Percentiles rank a stretch among this genome's conserved stretches.
phyloP scores from a whole-genome alignment of 2,888 invertebrate species.

The Ophion ventricosus region DNA sequence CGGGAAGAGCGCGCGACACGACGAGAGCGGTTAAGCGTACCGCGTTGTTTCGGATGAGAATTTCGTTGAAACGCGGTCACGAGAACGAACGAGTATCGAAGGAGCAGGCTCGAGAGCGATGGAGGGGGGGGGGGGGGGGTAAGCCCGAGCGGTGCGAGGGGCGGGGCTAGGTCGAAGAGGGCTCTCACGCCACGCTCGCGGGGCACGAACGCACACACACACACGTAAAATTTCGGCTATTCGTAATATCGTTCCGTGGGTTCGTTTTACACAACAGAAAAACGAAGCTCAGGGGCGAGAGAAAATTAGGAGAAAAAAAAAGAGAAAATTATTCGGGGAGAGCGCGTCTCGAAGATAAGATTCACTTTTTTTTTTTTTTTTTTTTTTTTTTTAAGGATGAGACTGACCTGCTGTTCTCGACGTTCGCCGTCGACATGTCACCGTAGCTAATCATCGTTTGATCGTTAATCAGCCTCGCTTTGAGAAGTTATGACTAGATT shows the following conservation, averaged over 20 bases:
- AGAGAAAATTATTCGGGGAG: neutral
- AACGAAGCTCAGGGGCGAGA: neutral
- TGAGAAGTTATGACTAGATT: constrained; percentile 7
- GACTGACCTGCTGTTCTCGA: constrained; percentile 69
- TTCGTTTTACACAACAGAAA: neutral
- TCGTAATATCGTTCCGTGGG: neutral
- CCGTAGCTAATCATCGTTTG: constrained; percentile 69
- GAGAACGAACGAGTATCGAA: constrained; percentile 41
- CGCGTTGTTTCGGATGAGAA: constrained; percentile 35
- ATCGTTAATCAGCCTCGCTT: constrained; percentile 49
- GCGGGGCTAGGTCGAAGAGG: constrained; percentile 40
- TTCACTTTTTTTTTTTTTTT: neutral
- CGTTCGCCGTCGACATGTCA: constrained; percentile 64
- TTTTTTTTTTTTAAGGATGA: neutral
- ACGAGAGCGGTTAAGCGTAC: too few relatives aligned
- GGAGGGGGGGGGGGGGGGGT: constrained; percentile 55
- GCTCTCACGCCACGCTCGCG: constrained; percentile 16
- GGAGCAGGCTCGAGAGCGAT: constrained; percentile 4
- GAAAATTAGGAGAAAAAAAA: neutral
- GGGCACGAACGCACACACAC: too few relatives aligned
- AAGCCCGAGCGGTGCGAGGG: constrained; percentile 51
- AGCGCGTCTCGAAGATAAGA: neutral
- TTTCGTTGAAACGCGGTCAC: constrained; percentile 52
- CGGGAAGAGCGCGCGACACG: neutral
- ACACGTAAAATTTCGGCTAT: neutral